Conservation (phyloP, 1,140 invertebrate genomes). For the Mizuhopecten yessoensis region DNA sequence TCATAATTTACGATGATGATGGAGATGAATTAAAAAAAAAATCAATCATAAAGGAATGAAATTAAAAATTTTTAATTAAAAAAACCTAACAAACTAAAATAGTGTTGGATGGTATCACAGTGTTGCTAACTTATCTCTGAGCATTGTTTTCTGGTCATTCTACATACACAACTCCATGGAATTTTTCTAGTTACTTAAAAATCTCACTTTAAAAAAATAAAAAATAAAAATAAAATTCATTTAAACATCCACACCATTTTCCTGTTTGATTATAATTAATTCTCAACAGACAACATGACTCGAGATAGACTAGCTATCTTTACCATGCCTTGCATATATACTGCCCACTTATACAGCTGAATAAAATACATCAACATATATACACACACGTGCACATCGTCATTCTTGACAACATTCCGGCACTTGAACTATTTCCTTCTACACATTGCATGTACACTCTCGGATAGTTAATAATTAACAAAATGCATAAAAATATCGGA, state of each 20-base stretch:
- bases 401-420: background rate
- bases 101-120: background rate
- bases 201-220: background rate
- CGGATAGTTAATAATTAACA: background rate
- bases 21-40: background rate
- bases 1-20: background rate
- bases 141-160: background rate
- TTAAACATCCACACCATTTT: background rate
- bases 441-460: background rate
- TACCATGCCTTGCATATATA: background rate
- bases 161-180: constrained; percentile 5
- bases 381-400: background rate
- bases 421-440: background rate
- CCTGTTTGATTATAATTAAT: background rate
- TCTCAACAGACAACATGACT: background rate
- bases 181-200: constrained; percentile 17
- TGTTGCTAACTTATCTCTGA: background rate
- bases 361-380: background rate
- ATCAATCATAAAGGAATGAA: background rate
- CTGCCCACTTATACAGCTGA: background rate
- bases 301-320: constrained; percentile 32
- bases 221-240: background rate
- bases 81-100: constrained; percentile 13
- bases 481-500: background rate
- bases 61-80: constrained; percentile 10